phyloP scores from a whole-genome alignment of 2,113 vertebrate genomes.

The Glaucidium brasilianum region DNA sequence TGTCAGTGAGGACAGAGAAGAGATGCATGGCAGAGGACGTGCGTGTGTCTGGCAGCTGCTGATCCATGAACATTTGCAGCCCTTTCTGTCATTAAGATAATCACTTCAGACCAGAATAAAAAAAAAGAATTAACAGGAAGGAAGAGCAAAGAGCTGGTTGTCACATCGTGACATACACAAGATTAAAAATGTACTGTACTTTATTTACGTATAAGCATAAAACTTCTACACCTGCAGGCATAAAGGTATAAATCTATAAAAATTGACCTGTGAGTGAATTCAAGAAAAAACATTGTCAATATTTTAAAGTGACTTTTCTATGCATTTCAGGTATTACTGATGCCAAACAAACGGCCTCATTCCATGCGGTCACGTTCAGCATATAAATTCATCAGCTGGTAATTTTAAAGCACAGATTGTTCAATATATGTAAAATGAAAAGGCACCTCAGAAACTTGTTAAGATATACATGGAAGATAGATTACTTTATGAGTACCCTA shows the following conservation, averaged over 20 bases:
- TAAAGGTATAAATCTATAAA: not conserved
- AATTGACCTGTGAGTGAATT: not conserved
- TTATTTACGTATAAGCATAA: not conserved
- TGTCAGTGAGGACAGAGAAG: not conserved
- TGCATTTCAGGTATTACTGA: not conserved
- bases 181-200: not conserved
- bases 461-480: not conserved
- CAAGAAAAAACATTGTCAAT: not conserved
- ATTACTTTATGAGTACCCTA: not conserved
- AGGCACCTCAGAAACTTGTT: not conserved
- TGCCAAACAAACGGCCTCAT: not conserved
- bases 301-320: not conserved
- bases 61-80: not conserved
- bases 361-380: not conserved
- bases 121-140: not conserved
- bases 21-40: rapidly evolving
- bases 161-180: rapidly evolving
- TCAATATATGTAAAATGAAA: not conserved
- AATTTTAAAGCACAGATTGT: not conserved
- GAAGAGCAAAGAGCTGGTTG: not conserved
- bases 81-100: not conserved
- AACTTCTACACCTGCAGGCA: not conserved
- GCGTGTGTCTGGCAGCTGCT: not conserved
- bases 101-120: not conserved
- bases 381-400: not conserved